These are phyloP conservation scores for Aethina tumida DNA, from an alignment of 1,140 invertebrate species.

Conservation along the genomic window DNA sequence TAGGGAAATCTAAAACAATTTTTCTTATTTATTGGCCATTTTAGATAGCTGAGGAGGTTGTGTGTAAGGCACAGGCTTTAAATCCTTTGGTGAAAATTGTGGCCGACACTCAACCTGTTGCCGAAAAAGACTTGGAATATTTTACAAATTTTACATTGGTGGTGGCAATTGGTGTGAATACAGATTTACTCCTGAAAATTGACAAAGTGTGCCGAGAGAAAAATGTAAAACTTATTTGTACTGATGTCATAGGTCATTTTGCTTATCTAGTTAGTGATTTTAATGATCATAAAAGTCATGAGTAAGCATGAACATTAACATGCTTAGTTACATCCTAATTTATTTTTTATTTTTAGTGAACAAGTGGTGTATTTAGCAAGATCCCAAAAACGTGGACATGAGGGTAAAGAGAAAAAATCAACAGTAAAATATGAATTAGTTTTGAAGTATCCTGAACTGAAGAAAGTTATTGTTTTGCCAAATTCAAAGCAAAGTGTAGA, in stretches of 20 bases:
- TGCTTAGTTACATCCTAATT: constrained; percentile 1
- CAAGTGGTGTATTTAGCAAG: constrained; percentile 25
- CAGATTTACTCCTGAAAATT: constrained; percentile 60
- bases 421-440: constrained; percentile 26
- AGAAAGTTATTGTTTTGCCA: constrained; percentile 38
- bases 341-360: constrained; percentile 23
- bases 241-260: constrained; percentile 89
- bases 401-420: constrained; percentile 21
- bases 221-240: constrained; percentile 77
- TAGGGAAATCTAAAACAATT: no score
- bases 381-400: constrained; percentile 20
- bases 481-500: constrained; percentile 46
- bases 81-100: constrained; percentile 88
- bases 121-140: constrained; percentile 57
- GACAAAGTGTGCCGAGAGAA: constrained; percentile 70
- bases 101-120: constrained; percentile 52
- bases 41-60: constrained; percentile 74
- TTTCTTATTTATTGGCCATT: constrained; percentile 26
- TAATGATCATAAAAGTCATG: constrained; percentile 72
- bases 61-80: constrained; percentile 64
- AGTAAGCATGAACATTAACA: constrained; percentile 49
- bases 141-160: constrained; percentile 79
- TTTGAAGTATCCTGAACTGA: constrained; percentile 28
- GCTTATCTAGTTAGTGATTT: constrained; percentile 89
- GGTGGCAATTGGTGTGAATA: constrained; percentile 64